Evolutionary conservation across 1,140 invertebrate species (phyloP), one percentile per base, ranked within the genome.

Genomic region (Zaprionus kolodkinae): DNA sequence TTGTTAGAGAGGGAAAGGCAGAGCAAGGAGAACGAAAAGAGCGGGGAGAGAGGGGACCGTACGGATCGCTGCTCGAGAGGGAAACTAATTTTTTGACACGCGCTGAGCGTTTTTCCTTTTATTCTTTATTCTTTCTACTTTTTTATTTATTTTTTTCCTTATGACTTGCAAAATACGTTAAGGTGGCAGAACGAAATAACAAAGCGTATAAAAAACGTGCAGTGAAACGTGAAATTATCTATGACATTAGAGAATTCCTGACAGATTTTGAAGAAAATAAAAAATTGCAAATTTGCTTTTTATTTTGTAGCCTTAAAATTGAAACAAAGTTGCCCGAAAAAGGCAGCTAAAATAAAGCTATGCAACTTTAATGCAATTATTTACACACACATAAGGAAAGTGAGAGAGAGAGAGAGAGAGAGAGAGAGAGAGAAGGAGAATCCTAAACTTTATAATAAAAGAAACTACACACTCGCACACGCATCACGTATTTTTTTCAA

Each of bases 61-160:
- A 36, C 52, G 60, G 33, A 30, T 0, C 27, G 27, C 27, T 11
- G 45, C 56, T 73, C 73, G 81, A 67, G 72, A 79, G 71, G 81
- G 66, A 79, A 83, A 80, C 77, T 79, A 81, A 81, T 78, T 81
- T 85, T 81, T 86, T 85, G 82, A 81, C 81, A 85, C 81, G 81
- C 81, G 82, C 70, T 60, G 40, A 40, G 63, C 68, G 62, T 72
- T 76, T 76, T 61, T 68, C 55, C 36, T 52, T 63, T 52, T n/a
- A 40, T 38, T 61, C 17, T 63, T 52, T n/a, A 40, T 38, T 61
- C 17, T 36, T 25, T 48, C n/a, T 12, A 13, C 17, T 48, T 68
- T 59, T 50, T 50, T 38, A 38, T 56, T 59, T 35, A 25, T 55
- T 57, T 30, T 65, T 74, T 62, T 12, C 54, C 35, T 55, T 60